Evolutionary conservation across 2,797 vertebrate genomes (phyloP).

Genomic region (Nyctibius grandis): DNA sequence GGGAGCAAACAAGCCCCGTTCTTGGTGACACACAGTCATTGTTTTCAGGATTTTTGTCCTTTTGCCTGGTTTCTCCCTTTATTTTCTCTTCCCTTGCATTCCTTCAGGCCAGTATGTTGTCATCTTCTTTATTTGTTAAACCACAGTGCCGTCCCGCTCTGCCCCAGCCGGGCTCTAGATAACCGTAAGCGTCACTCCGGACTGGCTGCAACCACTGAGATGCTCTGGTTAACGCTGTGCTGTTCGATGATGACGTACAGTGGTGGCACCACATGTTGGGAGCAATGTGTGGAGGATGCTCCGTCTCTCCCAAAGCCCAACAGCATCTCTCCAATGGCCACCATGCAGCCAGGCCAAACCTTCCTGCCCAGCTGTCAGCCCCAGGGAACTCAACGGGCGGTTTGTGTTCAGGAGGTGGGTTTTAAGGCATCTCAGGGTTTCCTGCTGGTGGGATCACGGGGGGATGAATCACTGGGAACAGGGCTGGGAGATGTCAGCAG

Average conservation of each 20-base stretch:
- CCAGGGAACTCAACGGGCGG: neutral
- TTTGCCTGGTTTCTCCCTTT: constrained; percentile 22
- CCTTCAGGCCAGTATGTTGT: constrained; percentile 14
- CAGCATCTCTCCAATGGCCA: neutral
- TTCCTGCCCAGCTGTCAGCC: neutral
- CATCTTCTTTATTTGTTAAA: constrained; percentile 34
- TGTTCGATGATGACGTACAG: fast-evolving
- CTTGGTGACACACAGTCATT: constrained; percentile 28
- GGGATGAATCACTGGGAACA: neutral
- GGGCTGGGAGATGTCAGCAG: neutral
- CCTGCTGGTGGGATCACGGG: neutral
- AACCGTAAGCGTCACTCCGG: neutral
- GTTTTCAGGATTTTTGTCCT: constrained; percentile 28
- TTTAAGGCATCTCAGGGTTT: neutral
- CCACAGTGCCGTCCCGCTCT: neutral
- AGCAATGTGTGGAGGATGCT: neutral
- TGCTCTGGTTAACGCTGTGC: neutral
- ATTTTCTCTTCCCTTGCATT: neutral
- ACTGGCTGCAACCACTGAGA: neutral
- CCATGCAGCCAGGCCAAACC: neutral
- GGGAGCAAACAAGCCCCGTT: neutral
- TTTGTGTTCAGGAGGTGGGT: neutral
- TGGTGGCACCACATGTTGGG: fast-evolving
- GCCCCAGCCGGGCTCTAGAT: neutral
- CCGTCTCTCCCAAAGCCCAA: neutral